Base-by-base conservation (phyloP, 2,888 invertebrate species). In the Tiliacea aurago region DNA sequence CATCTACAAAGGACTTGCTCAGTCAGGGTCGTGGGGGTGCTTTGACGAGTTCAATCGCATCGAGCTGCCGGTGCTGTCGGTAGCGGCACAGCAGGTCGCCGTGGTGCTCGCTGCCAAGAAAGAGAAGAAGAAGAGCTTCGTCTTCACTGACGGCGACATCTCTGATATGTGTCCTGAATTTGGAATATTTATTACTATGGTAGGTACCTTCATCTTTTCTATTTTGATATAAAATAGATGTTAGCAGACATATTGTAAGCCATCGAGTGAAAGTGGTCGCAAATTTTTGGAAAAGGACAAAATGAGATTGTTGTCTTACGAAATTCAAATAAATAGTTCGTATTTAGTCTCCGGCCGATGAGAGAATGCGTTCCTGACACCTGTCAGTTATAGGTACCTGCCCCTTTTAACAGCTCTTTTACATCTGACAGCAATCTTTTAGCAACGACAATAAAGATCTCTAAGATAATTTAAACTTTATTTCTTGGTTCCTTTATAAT, bases 131-230 rank as follows among this genome's bases (percentile, higher is more conserved):
- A 99, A 98, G 91, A 97, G 97, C 28, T 99, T 99, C 91, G 95
- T 98, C 41, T 99, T 99, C 92, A 99, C 99, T 0, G 99, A 99
- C 90, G 99, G 99, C 0, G 99, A 99, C 91, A 96, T 97, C 69
- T 98, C 99, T 9, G 98, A 98, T 76, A 97, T 99, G 98, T 99
- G 99, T 93, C 98, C 98, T 0, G 99, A 99, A 93, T 99, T 99
- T 94, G 99, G 99, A 53, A 99, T 99, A 88, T 99, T 99, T 91
- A 98, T 99, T 80, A 99, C 99, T 51, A 99, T 99, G 99, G 99
- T 99, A 64, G n/a, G 6, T 56, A n/a, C 28, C 49, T 49, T 73
- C 62, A 80, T 18, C 0, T 68, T 28, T 47, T 37, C 2, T 69
- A 41, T 23, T 55, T 20, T 71, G 4, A 15, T 51, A 47, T 18